Base-by-base conservation (phyloP, 2,888 invertebrate genomes). In the Diarsia mendica region DNA sequence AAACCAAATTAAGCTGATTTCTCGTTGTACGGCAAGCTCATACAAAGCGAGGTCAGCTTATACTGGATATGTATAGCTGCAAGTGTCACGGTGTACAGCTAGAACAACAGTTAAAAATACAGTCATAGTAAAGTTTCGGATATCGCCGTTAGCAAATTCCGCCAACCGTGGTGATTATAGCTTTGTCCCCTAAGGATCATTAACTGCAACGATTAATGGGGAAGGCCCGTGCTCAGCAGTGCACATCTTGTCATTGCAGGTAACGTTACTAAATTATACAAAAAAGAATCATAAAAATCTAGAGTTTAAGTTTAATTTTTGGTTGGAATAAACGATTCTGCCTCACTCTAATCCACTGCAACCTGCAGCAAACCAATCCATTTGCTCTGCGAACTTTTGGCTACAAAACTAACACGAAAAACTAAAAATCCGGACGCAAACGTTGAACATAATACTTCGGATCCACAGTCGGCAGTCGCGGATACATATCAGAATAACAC, bases 401-500 rank as follows among this genome's bases (percentile, higher is more conserved):
- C 48, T n/a, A 49, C 44, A 51, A 82, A 44, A 0, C 46, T 18
- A 33, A 46, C 33, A 61, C 64, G 49, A 69, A 68, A 72, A 83
- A 33, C 67, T 11, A 28, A 74, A 73, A 73, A 51, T 48, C 23
- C 46, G 6, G 58, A 67, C 46, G n/a, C 46, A 63, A 84, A 70
- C 63, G 53, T 51, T 46, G 33, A 49, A 4, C 5, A 61, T 58
- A 75, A 75, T 39, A 58, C 70, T 73, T 73, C 49, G 51, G 48
- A 67, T 77, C 70, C 55, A 75, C 61, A 60, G 85, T 66, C 23
- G 68, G 49, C 48, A 51, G 67, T 76, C 39, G 67, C 70, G 80
- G 86, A 86, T 87, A 79, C 72, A 78, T 77, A 86, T 86, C 82
- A 75, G 48, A 81, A 80, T 84, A 86, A 60, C 82, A 88, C 80